Evolutionary conservation across 1,140 invertebrate genomes (phyloP).

Genomic region (Sycobia sp.): DNA sequence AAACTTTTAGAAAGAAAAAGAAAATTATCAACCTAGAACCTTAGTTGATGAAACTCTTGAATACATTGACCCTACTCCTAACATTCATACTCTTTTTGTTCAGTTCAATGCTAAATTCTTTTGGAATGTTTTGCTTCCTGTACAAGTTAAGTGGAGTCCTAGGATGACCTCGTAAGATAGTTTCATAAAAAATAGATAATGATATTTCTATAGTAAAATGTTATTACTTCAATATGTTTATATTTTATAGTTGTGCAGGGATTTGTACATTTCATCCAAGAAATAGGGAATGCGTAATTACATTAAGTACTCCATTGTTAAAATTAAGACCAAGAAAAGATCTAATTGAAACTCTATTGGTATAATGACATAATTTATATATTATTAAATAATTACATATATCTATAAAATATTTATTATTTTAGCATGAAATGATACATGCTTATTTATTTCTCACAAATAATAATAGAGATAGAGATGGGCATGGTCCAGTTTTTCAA

Average conservation of each 20-base stretch:
- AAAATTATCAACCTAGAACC: constrained; percentile 55
- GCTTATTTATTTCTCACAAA: constrained; percentile 91
- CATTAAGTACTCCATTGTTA: constrained; percentile 87
- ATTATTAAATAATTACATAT: constrained; percentile 9
- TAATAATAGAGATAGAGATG: constrained; percentile 82
- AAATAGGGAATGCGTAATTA: constrained; percentile 79
- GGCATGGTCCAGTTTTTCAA: constrained; percentile 94
- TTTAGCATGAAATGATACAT: constrained; percentile 98
- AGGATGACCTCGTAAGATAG: constrained; percentile 85
- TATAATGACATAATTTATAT: constrained; percentile 47
- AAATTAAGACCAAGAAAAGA: constrained; percentile 92
- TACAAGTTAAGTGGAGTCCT: constrained; percentile 92
- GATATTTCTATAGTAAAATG: constrained; percentile 14
- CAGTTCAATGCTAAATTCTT: constrained; percentile 90
- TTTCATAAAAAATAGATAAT: constrained; percentile 6
- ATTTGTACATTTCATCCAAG: constrained; percentile 79
- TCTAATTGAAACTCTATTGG: constrained; percentile 91
- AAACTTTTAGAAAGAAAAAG: constrained; percentile 37
- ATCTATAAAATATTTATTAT: too few species aligned
- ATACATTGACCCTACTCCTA: constrained; percentile 89
- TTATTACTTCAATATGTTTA: constrained; percentile 15
- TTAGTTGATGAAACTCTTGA: constrained; percentile 75
- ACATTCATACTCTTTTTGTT: constrained; percentile 84
- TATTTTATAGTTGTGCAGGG: constrained; percentile 74
- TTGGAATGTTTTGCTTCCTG: constrained; percentile 73